These are phyloP conservation scores for Syrista parreyssii DNA, from an alignment of 2,888 invertebrate genomes.

Conservation along the genomic window DNA sequence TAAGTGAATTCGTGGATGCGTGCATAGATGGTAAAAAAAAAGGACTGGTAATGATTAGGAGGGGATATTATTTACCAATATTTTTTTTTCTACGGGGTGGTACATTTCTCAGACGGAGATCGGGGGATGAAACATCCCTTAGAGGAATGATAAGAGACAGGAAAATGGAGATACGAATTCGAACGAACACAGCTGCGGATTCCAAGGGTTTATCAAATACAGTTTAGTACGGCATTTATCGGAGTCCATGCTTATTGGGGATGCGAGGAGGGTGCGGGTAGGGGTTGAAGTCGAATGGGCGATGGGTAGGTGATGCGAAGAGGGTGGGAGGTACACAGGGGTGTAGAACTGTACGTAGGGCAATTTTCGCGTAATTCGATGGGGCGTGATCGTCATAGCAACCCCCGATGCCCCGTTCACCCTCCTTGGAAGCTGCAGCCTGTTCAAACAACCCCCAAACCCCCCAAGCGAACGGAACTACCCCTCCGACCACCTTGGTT, in stretches of 20 bases:
- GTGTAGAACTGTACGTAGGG: conserved; percentile 52
- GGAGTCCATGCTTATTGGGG: conserved; percentile 32
- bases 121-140: background rate
- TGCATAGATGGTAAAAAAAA: background rate
- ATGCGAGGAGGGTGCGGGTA: background rate
- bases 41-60: background rate
- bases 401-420: conserved; percentile 48
- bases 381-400: conserved; percentile 66
- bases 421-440: conserved; percentile 58
- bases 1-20: background rate
- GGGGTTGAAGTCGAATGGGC: conserved; percentile 19
- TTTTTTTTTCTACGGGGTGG: background rate
- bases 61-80: background rate
- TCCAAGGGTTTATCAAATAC: conserved; percentile 52
- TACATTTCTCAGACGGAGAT: background rate
- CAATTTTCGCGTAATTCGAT: conserved; percentile 65
- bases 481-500: conserved; percentile 16
- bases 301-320: conserved; percentile 32
- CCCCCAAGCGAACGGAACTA: conserved; percentile 38
- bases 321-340: conserved; percentile 16
- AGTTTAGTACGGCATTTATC: conserved; percentile 58
- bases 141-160: conserved; percentile 10
- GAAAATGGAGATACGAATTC: conserved; percentile 17
- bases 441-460: conserved; percentile 63
- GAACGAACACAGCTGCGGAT: conserved; percentile 9